Evolutionary conservation across 2,797 vertebrate genomes (phyloP), one percentile per base, ranked within the genome.

Genomic region (Lycodopsis pacificus): DNA sequence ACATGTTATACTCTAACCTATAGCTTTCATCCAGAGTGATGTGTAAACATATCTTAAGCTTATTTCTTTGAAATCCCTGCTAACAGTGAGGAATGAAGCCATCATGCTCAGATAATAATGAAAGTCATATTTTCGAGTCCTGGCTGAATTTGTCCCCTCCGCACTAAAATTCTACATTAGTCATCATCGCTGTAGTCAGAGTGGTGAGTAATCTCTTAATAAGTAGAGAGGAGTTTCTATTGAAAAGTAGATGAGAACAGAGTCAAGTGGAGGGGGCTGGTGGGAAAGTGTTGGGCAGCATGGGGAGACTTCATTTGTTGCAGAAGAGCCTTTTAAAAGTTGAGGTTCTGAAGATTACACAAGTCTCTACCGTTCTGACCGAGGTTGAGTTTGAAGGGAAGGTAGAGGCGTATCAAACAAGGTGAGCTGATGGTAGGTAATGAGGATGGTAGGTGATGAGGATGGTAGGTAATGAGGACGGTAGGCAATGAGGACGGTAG

Each of bases 141-240:
- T 63, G 58, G 13, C 51, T 65, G 56, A 65, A 61, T 76, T 44
- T 7, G 72, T 70, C 17, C 20, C 54, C 27, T 65, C 48, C 4
- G 10, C 32, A 36, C 13, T 40, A 46, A 46, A 81, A 79, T 61
- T 84, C 40, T 61, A 59, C 36, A 63, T 87, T 56, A 80, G 65
- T 74, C 75, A 70, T 70, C 72, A 68, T 53, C 1, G 2, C 70
- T 71, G 57, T 27, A 27, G 49, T 57, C 58, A 67, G 34, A 78
- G 57, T 17, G 38, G 51, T 53, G 73, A 79, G 7, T 30, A 54
- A 75, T 73, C 46, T 32, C 48, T 48, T 48, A 38, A 49, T 27
- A 27, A 27, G 27, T 27, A 27, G 3, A 27, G 3, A 27, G 49
- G 54, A 57, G 44, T 59, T 76, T 68, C 73, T 75, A 15, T 63